Base-by-base conservation (phyloP, 2,797 vertebrate genomes). In the Pseudochaenichthys georgianus region DNA sequence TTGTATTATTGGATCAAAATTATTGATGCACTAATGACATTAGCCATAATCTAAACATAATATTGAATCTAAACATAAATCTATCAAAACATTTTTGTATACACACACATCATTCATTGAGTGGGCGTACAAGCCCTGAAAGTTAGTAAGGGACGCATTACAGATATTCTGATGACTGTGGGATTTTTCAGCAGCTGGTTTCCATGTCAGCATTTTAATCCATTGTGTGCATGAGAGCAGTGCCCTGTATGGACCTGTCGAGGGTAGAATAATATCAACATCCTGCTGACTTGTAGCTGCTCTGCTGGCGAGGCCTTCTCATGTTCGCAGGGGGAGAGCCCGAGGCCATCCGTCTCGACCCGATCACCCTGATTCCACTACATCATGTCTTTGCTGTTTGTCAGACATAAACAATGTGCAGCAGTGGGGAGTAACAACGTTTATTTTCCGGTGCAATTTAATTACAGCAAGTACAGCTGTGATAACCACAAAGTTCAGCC, bases 201-300 rank as follows among this genome's bases (percentile, higher is more conserved):
- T 78, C 74, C 58, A 55, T 83, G 80, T 89, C 83, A 88, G 82
- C 83, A 46, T 80, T 57, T 83, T 81, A 73, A 80, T 60, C 34
- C 17, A 23, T 64, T 48, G 53, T 50, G 75, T 51, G 78, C 50
- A 76, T 61, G 59, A 75, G 47, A 70, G 12, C 2, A 3, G 16
- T 10, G 67, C 65, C 58, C 73, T 85, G 86, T 64, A 42, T 8
- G 31, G 75, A 81, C 83, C 70, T 83, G 89, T 85, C 64, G 73
- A 74, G 61, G 63, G 52, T 42, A 80, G 75, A 85, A 76, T 59
- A 79, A 70, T 79, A 78, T 74, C 78, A 82, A 84, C 84, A 83
- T 84, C 74, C 78, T 88, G 90, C 87, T 90, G 89, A 85, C 84
- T 86, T 64, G 78, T 46, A 47, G 69, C n/a, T n/a, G 62, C 84